phyloP scores from a whole-genome alignment of 2,113 vertebrate genomes.

The Chauna torquata region DNA sequence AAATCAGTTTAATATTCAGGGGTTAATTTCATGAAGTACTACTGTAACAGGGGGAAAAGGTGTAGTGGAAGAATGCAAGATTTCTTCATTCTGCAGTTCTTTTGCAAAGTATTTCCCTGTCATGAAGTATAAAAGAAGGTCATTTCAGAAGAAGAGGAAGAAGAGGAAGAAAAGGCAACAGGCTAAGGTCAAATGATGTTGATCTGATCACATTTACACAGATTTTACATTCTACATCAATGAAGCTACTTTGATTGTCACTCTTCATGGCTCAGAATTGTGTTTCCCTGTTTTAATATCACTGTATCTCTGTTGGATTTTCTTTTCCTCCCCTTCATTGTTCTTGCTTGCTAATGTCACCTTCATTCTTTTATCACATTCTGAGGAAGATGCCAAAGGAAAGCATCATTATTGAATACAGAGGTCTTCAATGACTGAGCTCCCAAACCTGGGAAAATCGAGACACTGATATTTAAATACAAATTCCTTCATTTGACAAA shows the following conservation, averaged over 20 bases:
- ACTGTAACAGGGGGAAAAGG: not conserved
- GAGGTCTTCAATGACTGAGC: not conserved
- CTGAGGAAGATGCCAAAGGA: not conserved
- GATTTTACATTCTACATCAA: not conserved
- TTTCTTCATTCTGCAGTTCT: slow-evolving; percentile 10
- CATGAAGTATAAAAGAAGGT: not conserved
- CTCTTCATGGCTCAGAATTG: not conserved
- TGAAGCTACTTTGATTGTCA: not conserved
- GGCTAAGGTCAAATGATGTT: not conserved
- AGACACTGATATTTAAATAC: slow-evolving; percentile 36
- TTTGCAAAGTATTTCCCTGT: not conserved
- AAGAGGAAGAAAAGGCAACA: not conserved
- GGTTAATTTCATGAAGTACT: slow-evolving; percentile 41
- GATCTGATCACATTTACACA: not conserved
- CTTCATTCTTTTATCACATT: not conserved
- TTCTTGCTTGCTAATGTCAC: not conserved
- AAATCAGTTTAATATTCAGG: slow-evolving; percentile 71
- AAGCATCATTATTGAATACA: not conserved
- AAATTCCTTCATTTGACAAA: slow-evolving; percentile 54
- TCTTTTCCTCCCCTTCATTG: not conserved
- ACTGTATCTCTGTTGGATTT: not conserved
- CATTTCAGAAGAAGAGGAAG: not conserved
- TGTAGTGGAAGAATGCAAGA: not conserved
- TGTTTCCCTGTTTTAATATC: not conserved
- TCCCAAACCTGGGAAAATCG: not conserved